phyloP scores from a whole-genome alignment of 2,113 vertebrate species.

The Eulemur macaco region DNA sequence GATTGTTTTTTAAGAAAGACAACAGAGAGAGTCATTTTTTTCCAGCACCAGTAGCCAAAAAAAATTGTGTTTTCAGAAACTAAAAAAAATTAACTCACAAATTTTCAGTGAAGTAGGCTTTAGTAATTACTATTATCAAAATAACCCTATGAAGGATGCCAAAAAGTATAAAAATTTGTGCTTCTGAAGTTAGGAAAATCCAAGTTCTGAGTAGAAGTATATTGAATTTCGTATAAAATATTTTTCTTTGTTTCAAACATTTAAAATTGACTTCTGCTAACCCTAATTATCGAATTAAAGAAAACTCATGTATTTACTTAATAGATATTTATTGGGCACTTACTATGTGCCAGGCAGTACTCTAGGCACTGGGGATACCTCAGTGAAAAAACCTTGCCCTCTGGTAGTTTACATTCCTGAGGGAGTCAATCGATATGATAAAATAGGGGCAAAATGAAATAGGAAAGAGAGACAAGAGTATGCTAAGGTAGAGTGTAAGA shows the following conservation, averaged over 20 bases:
- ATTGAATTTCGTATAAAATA: slow-evolving; percentile 75
- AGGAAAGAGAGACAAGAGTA: not conserved
- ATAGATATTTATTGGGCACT: not conserved
- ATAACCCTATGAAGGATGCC: slow-evolving; percentile 53
- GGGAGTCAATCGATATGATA: not conserved
- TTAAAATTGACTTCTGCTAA: slow-evolving; percentile 48
- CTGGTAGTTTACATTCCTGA: not conserved
- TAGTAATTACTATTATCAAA: not conserved
- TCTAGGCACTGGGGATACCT: not conserved
- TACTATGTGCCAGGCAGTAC: not conserved
- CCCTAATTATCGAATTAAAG: not conserved
- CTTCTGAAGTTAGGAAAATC: slow-evolving; percentile 65
- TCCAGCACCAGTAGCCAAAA: not conserved
- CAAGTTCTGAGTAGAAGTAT: slow-evolving; percentile 56
- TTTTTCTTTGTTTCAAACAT: slow-evolving; percentile 17
- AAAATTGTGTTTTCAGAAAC: not conserved
- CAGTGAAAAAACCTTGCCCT: not conserved
- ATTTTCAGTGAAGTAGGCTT: not conserved
- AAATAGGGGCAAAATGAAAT: not conserved
- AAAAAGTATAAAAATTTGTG: slow-evolving; percentile 2
- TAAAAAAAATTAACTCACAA: not conserved
- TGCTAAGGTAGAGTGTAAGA: not conserved
- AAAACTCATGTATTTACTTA: slow-evolving; percentile 4
- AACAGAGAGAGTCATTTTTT: not conserved
- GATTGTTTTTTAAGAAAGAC: not conserved